Evolutionary conservation across 1,140 invertebrate species (phyloP).

Genomic region (Formica exsecta): DNA sequence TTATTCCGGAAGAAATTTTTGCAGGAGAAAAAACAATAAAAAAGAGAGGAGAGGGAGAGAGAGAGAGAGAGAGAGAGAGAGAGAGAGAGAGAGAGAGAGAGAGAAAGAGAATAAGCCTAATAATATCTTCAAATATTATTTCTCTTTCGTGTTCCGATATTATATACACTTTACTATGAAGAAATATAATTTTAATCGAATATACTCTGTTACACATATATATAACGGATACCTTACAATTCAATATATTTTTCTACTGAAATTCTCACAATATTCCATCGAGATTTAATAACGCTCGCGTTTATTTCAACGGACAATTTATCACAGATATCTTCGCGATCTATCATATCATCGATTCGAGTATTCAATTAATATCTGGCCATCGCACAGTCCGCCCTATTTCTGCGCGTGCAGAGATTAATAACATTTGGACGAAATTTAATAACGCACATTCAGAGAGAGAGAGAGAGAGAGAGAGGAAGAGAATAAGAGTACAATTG

Average conservation of each 20-base stretch:
- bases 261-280: not conserved
- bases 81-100: not conserved
- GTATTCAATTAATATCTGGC: constrained; percentile 50
- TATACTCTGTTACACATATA: not conserved
- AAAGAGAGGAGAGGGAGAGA: not conserved
- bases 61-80: too few relatives aligned
- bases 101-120: not conserved
- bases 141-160: not conserved
- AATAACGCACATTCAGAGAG: constrained; percentile 41
- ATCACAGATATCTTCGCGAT: constrained; percentile 55
- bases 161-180: not conserved
- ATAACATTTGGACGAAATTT: constrained; percentile 48
- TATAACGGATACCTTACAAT: not conserved
- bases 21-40: not conserved
- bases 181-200: not conserved
- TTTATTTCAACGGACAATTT: constrained; percentile 35
- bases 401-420: constrained; percentile 22
- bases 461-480: too few relatives aligned
- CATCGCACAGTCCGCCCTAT: not conserved
- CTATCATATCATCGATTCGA: constrained; percentile 36
- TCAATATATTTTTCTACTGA: constrained; percentile 15
- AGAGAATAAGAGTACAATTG: not conserved
- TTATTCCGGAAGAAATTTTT: not conserved
- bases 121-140: constrained; percentile 2
- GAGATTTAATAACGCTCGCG: constrained; percentile 45